Base-by-base conservation (phyloP, 1,140 invertebrate genomes). In the Hirudo medicinalis region DNA sequence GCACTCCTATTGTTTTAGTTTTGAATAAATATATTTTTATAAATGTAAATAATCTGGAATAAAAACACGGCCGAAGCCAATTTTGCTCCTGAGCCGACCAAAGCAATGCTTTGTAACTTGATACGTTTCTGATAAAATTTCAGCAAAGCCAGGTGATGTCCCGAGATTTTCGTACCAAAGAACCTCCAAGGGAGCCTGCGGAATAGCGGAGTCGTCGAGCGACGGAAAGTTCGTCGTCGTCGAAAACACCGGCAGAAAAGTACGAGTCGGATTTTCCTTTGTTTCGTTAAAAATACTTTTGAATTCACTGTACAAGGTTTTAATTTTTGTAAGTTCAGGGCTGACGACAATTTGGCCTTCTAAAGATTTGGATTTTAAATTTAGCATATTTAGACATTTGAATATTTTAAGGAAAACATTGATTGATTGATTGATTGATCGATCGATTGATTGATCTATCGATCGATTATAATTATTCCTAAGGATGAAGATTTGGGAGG, bases 401-500 rank as follows among this genome's bases (percentile, higher is more conserved):
- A 6, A 36, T 3, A 36, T 36, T 36, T 36, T 36, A 36, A 36
- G 32, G 2, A 36, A 6, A 36, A 36, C 6, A 36, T 36, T 6
- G 32, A 36, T 36, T 36, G 32, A 36, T 6, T 36, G 32, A 36
- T 2, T 3, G 43, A n/a, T 40, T 11, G 11, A 11, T 40, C 40
- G 40, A 40, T 11, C 40, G 40, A 40, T 4, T 40, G 11, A 40
- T 11, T 40, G 43, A 49, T 36, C 2, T 6, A 36, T 36, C 43
- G 3, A 5, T 49, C 1, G 1, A 63, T 13, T 5, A 63, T 19
- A 32, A n/a, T n/a, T n/a, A n/a, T n/a, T 6, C 19, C 11, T 25
- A 43, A 80, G 79, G 78, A 78, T 55, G 77, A 79, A 13, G 76
- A 76, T 70, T 55, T 80, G 15, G 77, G 76, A 57, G 75, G 76